Evolutionary conservation across 1,140 invertebrate genomes (phyloP), one percentile per base, ranked within the genome.

Genomic region (Subanguina moxae): DNA sequence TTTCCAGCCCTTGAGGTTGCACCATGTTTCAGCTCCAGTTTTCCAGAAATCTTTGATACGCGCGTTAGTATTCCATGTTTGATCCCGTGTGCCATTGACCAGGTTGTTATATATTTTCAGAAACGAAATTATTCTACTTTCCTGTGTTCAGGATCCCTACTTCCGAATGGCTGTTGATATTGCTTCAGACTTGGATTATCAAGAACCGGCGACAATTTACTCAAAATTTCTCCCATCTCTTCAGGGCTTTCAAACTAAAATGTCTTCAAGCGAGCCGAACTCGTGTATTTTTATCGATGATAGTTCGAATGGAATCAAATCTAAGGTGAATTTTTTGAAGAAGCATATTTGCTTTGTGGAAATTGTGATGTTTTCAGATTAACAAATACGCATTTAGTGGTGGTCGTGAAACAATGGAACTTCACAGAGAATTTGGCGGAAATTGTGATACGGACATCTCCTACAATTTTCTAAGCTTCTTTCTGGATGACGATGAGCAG

Each of bases 361-460:
- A 19, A 1, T 13, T 5, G 0, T 71, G 42, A 1, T 70, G 21
- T 19, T 28, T 72, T 30, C 76, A 92, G 89, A 89, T 93, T 42
- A 97, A 98, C 82, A 97, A 97, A 86, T 91, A 97, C 84, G 95
- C 95, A 28, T 98, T 97, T 85, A 96, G 93, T 62, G 95, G 95
- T 30, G 95, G 95, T 27, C 90, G 90, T 78, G 87, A 88, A 13
- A 95, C 93, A 0, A 85, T 94, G 0, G 94, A 98, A 84, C 90
- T 97, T 82, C 95, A 99, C 82, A 84, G 90, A 72, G 85, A 88
- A 82, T 84, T 85, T 52, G 94, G 95, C 43, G 95, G 94, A 1
- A 90, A 97, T 84, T 94, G 94, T 82, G 90, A 92, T 75, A 88
- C 97, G 1, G 95, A 99, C 85, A 90, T 94, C 64, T 90, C 93